A percentile compares a stretch with the other conserved stretches of the same genome.
These are phyloP conservation scores for Cepaea nemoralis DNA, from an alignment of 1,140 invertebrate genomes.

Conservation along the genomic window DNA sequence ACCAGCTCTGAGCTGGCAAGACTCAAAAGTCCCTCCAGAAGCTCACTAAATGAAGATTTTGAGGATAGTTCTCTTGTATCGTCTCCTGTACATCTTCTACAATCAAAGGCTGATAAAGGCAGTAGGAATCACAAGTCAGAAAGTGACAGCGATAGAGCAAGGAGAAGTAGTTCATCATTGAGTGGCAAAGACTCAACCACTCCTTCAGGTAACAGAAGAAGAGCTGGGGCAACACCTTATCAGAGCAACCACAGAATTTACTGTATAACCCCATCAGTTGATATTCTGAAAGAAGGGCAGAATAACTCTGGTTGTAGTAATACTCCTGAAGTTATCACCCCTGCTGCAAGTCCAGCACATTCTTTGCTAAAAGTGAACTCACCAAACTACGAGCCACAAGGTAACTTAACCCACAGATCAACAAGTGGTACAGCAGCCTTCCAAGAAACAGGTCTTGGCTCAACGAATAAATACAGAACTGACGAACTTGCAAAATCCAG, in stretches of 20 bases:
- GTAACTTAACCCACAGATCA: neutral
- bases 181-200: neutral
- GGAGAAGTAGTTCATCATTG: neutral
- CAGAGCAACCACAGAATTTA: neutral
- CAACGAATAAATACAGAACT: neutral
- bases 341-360: neutral
- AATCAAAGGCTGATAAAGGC: neutral
- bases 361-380: neutral
- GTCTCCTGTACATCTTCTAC: neutral
- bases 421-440: neutral
- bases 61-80: neutral
- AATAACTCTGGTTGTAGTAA: neutral
- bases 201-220: neutral
- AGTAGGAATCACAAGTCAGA: neutral
- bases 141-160: neutral
- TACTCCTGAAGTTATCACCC: neutral
- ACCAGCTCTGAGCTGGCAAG: slow-evolving; percentile 31
- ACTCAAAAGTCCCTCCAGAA: slow-evolving; percentile 18
- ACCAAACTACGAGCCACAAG: neutral
- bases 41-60: slow-evolving; percentile 18
- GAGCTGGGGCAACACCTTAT: neutral
- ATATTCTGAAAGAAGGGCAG: neutral
- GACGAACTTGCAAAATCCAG: neutral
- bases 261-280: neutral
- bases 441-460: neutral